Evolutionary conservation across 2,113 vertebrate species (phyloP), one percentile per base, ranked within the genome.

Genomic region (Cebus imitator): DNA sequence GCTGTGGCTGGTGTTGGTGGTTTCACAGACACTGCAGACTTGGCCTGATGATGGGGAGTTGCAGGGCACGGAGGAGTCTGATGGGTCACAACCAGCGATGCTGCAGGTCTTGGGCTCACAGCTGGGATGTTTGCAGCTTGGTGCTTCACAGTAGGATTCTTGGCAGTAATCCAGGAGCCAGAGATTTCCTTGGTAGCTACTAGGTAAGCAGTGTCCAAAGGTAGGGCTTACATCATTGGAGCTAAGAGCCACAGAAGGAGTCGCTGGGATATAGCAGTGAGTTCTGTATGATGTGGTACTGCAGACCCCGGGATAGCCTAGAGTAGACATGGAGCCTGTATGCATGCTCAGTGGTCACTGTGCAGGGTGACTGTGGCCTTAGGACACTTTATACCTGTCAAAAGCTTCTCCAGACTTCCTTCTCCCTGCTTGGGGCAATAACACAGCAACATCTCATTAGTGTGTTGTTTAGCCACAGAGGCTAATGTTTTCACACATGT

Each of bases 131-230:
- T 92, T 37, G 3, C 75, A 87, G 86, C 11, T 91, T 4, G 66
- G 95, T 9, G 14, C 35, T 27, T 95, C 79, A 8, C 50, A 32
- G 45, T 25, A 90, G n/a, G 43, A 66, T 55, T 73, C 96, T 52
- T 87, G 92, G 37, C 75, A 87, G 32, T 81, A 45, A 25, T 95
- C 90, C 83, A 97, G 87, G 30, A 97, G 97, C 97, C 98, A 98
- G 64, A 97, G 73, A 76, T 90, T 95, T 64, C 96, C 97, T 68
- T 96, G 96, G 80, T 76, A 97, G 70, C 32, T 83, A 66, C 98
- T 98, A 64, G 97, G 97, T 72, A 97, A 84, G 84, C 57, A 91
- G 20, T 92, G 23, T 78, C 90, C 90, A 70, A 52, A 84, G 9
- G 79, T 20, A 21, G 96, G 35, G 37, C 66, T 97, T 80, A 94